These are phyloP conservation scores for Nasonia longicornis DNA, from an alignment of 1,140 invertebrate genomes.

Conservation along the genomic window DNA sequence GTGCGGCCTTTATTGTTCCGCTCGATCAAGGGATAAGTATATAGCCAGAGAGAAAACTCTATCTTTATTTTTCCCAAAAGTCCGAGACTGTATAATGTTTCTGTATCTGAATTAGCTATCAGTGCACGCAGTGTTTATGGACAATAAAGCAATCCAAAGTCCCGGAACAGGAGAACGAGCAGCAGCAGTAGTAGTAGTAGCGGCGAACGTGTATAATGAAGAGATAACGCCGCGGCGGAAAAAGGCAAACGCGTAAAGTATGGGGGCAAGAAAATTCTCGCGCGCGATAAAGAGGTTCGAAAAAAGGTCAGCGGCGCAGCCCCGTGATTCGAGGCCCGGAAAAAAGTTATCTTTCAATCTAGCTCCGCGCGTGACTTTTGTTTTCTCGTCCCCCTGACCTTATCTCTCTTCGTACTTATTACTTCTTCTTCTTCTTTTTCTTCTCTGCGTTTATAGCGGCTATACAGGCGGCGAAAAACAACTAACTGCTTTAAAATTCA, in stretches of 20 bases:
- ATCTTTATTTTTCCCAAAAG: too few relatives aligned
- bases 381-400: background rate
- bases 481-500: background rate
- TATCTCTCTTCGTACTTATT: background rate
- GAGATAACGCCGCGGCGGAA: background rate
- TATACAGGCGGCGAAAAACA: background rate
- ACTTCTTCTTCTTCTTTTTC: background rate
- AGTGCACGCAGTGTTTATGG: background rate
- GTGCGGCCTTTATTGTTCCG: too few relatives aligned
- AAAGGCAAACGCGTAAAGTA: background rate
- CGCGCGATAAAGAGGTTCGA: background rate
- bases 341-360: constrained; percentile 57
- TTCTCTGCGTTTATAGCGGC: background rate
- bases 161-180: background rate
- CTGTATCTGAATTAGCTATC: too few relatives aligned
- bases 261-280: background rate
- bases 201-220: background rate
- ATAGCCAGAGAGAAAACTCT: too few relatives aligned
- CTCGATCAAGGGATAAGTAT: too few relatives aligned
- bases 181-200: background rate
- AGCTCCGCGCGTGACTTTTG: constrained; percentile 19
- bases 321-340: background rate
- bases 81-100: too few relatives aligned
- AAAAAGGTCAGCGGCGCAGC: background rate
- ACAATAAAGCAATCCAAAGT: background rate